Evolutionary conservation across 37 sponge, comb jelly and placozoan genomes (phyloP), one percentile per base, ranked within the genome.

Genomic region (Corticium candelabrum): DNA sequence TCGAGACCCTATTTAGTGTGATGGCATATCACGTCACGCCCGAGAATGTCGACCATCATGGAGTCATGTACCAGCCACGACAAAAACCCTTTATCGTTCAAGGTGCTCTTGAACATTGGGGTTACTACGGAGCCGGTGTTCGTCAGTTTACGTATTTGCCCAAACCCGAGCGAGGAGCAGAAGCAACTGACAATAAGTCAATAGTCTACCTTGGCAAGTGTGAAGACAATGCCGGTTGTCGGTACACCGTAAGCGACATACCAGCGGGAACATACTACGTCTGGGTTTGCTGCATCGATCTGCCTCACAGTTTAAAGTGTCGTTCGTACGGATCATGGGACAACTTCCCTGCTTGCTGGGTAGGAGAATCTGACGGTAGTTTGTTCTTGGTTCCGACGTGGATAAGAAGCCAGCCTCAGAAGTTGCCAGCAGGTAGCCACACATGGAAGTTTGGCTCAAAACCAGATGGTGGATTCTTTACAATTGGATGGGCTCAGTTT

Each of bases 241-340:
- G 21, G 62, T 50, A 50, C 62, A 50, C 62, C 15, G 11, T 50
- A 21, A 50, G 21, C 62, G 62, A 50, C 21, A 27, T 50, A 21
- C 62, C 62, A 21, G 62, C 62, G 11, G 62, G 62, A 11, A 21
- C 21, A 27, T 50, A 50, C 62, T 50, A 50, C 62, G 62, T 50
- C 62, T 50, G 62, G 62, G 62, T 50, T 21, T 50, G 21, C 62
- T 50, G 62, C 62, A 50, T 50, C 62, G 62, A 50, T 50, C 21
- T 50, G 62, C 62, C 62, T 11, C 62, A 50, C 62, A 50, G 21
- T 50, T 50, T 50, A 11, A 50, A 50, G 15, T 50, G 62, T 50
- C 62, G 62, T 50, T 50, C 62, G 15, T 50, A 50, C 62, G 62
- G 62, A 21, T 50, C 62, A 21, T 50, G 62, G 62, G 62, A 50